Evolutionary conservation across 2,113 vertebrate species (phyloP), one percentile per base, ranked within the genome.

Genomic region (Centropus unirufus): DNA sequence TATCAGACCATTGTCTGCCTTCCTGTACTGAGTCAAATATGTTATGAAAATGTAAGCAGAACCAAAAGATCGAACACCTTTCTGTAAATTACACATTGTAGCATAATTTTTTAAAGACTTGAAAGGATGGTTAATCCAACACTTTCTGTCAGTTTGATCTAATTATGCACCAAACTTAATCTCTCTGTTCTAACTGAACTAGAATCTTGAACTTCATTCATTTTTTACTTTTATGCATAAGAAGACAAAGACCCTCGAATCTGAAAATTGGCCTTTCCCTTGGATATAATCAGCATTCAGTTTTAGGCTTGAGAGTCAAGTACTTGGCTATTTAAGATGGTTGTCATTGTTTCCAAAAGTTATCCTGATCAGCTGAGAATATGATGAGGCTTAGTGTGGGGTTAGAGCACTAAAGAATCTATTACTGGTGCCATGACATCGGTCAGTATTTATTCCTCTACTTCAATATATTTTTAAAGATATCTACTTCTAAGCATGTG

Each of bases 371-470:
- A 47, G 1, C 1, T 73, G 7, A 69, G 26, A 54, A 14, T 23
- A 68, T 57, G 15, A 6, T 12, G 5, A 51, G 83, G 30, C 11
- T 80, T 17, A 72, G 11, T 39, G 39, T 52, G 30, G 14, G 3
- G 1, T 57, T 61, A 46, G 8, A 46, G 17, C 2, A 2, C 8
- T 75, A 55, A 83, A 76, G 10, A 67, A 27, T 20, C 51, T 55
- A 39, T 42, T 39, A 57, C 10, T 0, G 0, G 11, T 51, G 22
- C 3, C 11, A 34, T 64, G 21, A 29, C 4, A 44, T 3, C n/a
- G 18, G 17, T 26, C 74, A 87, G 27, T 54, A 44, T n/a, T 84
- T 78, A 49, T 82, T 75, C 19, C 3, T 8, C 30, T 27, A 6
- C 47, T 67, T 29, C 17, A 32, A 57, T 52, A 81, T 10, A 6